Evolutionary conservation across 1,140 invertebrate species (phyloP), one percentile per base, ranked within the genome.

Genomic region (Trichonephila clavata): DNA sequence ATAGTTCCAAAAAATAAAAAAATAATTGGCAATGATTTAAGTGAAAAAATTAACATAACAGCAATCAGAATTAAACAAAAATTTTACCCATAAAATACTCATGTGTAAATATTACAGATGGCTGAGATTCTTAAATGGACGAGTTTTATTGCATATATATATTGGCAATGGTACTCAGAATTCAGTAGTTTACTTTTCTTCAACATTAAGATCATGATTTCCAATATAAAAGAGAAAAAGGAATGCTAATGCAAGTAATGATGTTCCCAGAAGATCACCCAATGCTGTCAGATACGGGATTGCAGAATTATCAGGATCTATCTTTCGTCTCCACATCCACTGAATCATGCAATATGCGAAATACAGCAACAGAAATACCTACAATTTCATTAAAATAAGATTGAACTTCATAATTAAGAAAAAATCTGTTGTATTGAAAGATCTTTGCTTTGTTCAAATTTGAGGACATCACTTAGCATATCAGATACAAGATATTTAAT

Each of bases 251-350:
- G 98, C 97, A n/a, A 99, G 96, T 94, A 99, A 97, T 39, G 97
- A 97, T 3, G 98, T 98, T 50, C 99, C 99, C 0, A 99, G 96
- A 3, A 99, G 97, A 96, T 99, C 99, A 39, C 99, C 99, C 1
- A 99, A 95, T 4, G 99, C 98, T 3, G 99, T 99, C 83, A 99
- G 96, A 96, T 99, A 99, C 2, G 99, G 97, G 94, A 99, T 95
- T 0, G 95, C 95, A 14, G 95, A 95, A 94, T 96, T 96, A 94
- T 97, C 96, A 13, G 96, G 96, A 94, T 97, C 96, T 24, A 96
- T 95, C 21, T 96, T 95, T 13, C 94, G 80, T 21, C 94, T 94
- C 96, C 96, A 96, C 71, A 96, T 95, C 65, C 95, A 95, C 92
- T 96, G 95, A 1, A 97, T 96, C 94, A 97, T 95, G 95, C 96